Conservation (phyloP, 2,888 invertebrate species). For the Hypselothyrea guttata region DNA sequence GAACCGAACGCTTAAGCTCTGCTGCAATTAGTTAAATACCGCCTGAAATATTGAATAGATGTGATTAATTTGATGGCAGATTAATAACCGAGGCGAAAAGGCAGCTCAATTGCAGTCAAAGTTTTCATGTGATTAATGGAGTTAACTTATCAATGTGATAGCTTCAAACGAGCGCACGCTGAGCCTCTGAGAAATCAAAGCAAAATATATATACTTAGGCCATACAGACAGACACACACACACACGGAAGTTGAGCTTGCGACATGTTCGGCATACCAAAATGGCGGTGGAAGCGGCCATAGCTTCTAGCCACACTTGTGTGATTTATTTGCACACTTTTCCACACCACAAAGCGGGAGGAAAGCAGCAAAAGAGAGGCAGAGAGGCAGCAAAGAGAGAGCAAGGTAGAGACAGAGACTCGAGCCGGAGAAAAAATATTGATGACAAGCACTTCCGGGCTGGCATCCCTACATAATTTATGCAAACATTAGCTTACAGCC, state of each 20-base stretch:
- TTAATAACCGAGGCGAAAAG: not conserved
- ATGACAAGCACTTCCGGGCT: slow-evolving; percentile 73
- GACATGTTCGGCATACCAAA: slow-evolving; percentile 73
- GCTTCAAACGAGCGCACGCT: slow-evolving; percentile 22
- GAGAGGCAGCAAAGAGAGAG: too few relatives aligned
- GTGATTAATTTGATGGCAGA: too few relatives aligned
- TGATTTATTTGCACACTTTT: slow-evolving; percentile 54
- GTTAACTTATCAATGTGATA: slow-evolving; percentile 40
- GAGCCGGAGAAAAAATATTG: slow-evolving; percentile 53
- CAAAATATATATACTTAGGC: slow-evolving; percentile 5
- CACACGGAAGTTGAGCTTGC: slow-evolving; percentile 2
- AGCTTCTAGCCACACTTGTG: slow-evolving; percentile 7
- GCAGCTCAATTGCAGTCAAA: not conserved
- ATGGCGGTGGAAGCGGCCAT: slow-evolving; percentile 35
- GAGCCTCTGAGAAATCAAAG: slow-evolving; percentile 19
- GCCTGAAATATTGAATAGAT: slow-evolving; percentile 1
- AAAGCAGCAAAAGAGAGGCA: too few relatives aligned
- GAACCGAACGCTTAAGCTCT: not conserved
- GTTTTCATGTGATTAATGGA: slow-evolving; percentile 39
- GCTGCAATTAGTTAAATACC: slow-evolving; percentile 12
- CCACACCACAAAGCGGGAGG: slow-evolving; percentile 19
- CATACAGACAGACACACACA: slow-evolving; percentile 2
- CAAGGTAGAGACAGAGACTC: slow-evolving; percentile 10
- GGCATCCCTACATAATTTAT: slow-evolving; percentile 67
- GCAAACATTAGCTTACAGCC: slow-evolving; percentile 63